Evolutionary conservation across 2,888 invertebrate species (phyloP).

Genomic region (Drosophila phalerata): DNA sequence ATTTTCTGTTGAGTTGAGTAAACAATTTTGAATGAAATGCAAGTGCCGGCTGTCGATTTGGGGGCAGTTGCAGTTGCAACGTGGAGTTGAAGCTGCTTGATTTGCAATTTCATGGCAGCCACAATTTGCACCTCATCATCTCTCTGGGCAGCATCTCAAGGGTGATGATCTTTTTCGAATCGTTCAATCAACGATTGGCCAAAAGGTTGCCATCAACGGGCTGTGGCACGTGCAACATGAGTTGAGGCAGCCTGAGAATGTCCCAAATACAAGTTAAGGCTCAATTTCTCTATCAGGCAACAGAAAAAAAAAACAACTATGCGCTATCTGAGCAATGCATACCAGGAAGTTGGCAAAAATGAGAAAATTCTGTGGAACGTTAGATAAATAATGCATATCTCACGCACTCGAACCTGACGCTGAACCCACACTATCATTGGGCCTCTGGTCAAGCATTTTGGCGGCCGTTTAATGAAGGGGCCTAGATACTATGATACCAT

Average conservation of each 20-base stretch:
- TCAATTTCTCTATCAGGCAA: constrained; percentile 57
- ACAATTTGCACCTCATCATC: constrained; percentile 80
- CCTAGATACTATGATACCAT: constrained; percentile 67
- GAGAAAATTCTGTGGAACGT: constrained; percentile 39
- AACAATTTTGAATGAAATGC: constrained; percentile 80
- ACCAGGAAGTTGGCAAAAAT: constrained; percentile 73
- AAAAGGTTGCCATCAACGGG: constrained; percentile 52
- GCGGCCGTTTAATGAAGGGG: constrained; percentile 66
- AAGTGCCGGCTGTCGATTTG: constrained; percentile 25
- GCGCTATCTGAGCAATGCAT: constrained; percentile 21
- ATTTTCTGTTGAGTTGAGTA: constrained; percentile 70
- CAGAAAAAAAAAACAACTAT: constrained; percentile 25
- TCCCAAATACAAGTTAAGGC: constrained; percentile 64
- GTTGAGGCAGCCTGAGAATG: constrained; percentile 53
- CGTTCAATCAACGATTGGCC: constrained; percentile 74
- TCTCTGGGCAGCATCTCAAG: constrained; percentile 39
- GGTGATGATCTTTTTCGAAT: constrained; percentile 73
- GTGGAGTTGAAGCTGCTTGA: constrained; percentile 45
- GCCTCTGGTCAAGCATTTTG: constrained; percentile 24
- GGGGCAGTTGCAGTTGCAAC: constrained; percentile 30
- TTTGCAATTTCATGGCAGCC: constrained; percentile 81
- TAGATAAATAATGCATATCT: constrained; percentile 85
- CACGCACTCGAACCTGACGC: constrained; percentile 77
- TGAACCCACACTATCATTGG: constrained; percentile 42
- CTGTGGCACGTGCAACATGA: constrained; percentile 71